phyloP scores from a whole-genome alignment of 2,113 vertebrate species.

The Pygathrix nemaeus region DNA sequence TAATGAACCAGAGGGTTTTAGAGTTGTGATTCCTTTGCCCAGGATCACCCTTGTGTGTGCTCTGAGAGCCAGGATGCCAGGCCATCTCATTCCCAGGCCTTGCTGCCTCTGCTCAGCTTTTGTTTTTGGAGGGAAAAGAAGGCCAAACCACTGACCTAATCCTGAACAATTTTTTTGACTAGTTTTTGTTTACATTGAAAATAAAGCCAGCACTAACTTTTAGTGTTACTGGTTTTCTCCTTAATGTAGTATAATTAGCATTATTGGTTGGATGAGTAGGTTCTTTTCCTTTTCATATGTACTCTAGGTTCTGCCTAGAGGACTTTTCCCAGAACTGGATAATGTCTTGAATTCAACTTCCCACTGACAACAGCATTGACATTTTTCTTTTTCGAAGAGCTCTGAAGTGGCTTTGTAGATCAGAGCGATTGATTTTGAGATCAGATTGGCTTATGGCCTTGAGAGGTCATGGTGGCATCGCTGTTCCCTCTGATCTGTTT shows the following conservation, averaged over 20 bases:
- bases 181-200: conserved; percentile 7
- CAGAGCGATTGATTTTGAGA: conserved; percentile 34
- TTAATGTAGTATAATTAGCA: neutral
- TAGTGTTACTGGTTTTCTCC: neutral
- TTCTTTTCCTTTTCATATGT: neutral
- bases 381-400: conserved; percentile 50
- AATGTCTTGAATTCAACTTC: conserved; percentile 38
- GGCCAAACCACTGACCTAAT: neutral
- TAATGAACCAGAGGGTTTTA: neutral
- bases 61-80: neutral
- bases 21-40: neutral
- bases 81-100: neutral
- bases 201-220: neutral
- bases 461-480: neutral
- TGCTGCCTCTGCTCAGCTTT: neutral
- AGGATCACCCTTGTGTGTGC: neutral
- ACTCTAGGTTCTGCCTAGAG: neutral
- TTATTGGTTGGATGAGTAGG: neutral
- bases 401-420: conserved; percentile 55
- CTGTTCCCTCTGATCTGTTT: neutral
- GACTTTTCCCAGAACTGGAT: neutral
- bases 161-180: neutral
- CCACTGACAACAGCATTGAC: neutral
- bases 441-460: conserved; percentile 39
- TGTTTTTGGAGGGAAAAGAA: neutral